Evolutionary conservation across 2,888 invertebrate genomes (phyloP).

Genomic region (Morpho deidamia): DNA sequence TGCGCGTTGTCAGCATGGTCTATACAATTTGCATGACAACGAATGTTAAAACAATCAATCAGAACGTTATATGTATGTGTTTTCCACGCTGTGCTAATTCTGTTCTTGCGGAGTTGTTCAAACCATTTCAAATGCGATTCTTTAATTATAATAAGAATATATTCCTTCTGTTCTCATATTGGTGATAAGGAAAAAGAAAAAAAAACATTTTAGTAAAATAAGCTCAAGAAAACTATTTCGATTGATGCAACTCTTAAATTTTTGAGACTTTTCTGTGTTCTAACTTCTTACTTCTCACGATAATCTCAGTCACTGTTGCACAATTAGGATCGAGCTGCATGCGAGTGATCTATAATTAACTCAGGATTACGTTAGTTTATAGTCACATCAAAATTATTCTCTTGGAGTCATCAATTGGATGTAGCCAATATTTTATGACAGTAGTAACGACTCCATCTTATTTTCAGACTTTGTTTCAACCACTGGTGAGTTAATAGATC

Average conservation of each 20-base stretch:
- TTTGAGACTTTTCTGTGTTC: slow-evolving; percentile 6
- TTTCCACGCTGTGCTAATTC: slow-evolving; percentile 10
- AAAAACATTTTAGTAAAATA: not conserved
- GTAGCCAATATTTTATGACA: slow-evolving; percentile 47
- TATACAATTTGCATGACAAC: slow-evolving; percentile 61
- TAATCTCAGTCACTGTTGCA: slow-evolving; percentile 17
- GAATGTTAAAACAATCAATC: slow-evolving; percentile 32
- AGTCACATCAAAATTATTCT: slow-evolving; percentile 51
- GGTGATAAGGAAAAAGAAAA: not conserved
- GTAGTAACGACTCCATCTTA: slow-evolving; percentile 77
- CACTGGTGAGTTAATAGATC: slow-evolving; percentile 73
- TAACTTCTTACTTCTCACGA: slow-evolving; percentile 15
- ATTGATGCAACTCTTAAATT: not conserved
- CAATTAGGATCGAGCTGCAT: slow-evolving; percentile 27
- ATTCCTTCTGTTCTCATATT: not conserved
- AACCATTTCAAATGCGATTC: not conserved
- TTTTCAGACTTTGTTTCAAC: slow-evolving; percentile 78
- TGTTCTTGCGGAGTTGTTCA: slow-evolving; percentile 2
- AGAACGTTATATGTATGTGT: slow-evolving; percentile 4
- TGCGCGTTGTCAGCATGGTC: slow-evolving; percentile 62
- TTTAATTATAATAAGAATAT: not conserved
- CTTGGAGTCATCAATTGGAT: slow-evolving; percentile 71
- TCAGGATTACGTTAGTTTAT: slow-evolving; percentile 27
- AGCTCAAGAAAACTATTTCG: not conserved
- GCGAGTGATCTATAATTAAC: slow-evolving; percentile 19